These are phyloP conservation scores for Microcebus tavaratra DNA, from an alignment of 2,113 vertebrate genomes.

Conservation along the genomic window DNA sequence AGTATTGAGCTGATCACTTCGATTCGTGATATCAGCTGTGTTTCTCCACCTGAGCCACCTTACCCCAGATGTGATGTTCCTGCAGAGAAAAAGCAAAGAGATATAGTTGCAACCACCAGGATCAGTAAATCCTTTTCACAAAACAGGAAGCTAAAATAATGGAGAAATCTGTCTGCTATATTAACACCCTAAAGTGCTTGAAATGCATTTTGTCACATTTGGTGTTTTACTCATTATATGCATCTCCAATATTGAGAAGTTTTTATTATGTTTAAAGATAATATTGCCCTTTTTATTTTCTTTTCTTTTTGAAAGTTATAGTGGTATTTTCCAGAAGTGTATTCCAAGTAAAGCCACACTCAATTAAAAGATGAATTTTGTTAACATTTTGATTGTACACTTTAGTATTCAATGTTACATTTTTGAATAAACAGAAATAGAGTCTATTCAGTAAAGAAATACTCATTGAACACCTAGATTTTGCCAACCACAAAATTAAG, in stretches of 20 bases:
- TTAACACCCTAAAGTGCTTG: constrained; percentile 60
- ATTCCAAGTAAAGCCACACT: background rate
- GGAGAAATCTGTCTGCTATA: constrained; percentile 53
- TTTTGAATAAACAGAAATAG: background rate
- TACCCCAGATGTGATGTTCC: background rate
- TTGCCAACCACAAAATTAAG: background rate
- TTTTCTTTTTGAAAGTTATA: constrained; percentile 17
- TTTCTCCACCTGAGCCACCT: background rate
- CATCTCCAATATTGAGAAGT: background rate
- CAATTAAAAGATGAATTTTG: background rate
- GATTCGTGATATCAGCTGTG: background rate
- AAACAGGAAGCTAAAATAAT: background rate
- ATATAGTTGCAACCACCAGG: background rate
- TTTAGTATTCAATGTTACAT: background rate
- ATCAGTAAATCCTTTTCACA: background rate
- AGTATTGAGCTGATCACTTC: background rate
- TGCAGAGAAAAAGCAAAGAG: background rate
- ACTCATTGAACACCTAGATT: background rate
- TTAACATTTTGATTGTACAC: background rate
- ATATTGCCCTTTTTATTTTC: background rate
- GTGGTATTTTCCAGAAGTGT: background rate
- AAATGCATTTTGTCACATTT: constrained; percentile 60
- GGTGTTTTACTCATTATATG: constrained; percentile 41
- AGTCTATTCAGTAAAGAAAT: background rate
- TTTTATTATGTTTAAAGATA: constrained; percentile 31